These are phyloP conservation scores for Hirtodrosophila alboralis DNA, from an alignment of 2,888 invertebrate species.

Conservation along the genomic window DNA sequence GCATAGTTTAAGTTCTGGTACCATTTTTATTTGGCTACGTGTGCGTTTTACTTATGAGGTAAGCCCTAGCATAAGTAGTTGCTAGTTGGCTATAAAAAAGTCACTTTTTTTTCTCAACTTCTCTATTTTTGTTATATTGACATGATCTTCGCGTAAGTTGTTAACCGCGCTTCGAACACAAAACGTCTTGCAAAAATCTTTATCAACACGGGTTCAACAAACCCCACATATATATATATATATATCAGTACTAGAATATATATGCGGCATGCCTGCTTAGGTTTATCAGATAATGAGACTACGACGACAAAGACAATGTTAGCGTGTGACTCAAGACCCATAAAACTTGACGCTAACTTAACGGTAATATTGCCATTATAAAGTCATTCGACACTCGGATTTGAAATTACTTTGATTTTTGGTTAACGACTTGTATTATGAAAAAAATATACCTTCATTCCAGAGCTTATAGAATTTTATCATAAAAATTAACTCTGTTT, in stretches of 20 bases:
- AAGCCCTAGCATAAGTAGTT: conserved; percentile 26
- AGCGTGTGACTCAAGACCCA: conserved; percentile 60
- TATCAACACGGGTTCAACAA: conserved; percentile 74
- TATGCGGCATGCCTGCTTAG: conserved; percentile 28
- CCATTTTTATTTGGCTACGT: conserved; percentile 76
- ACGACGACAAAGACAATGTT: conserved; percentile 26
- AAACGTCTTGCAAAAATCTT: conserved; percentile 67
- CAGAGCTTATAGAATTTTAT: neutral
- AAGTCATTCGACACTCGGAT: conserved; percentile 33
- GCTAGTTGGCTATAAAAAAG: conserved; percentile 42
- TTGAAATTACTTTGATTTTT: conserved; percentile 15
- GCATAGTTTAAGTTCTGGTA: conserved; percentile 63
- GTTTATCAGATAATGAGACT: conserved; percentile 67
- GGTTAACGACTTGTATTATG: neutral
- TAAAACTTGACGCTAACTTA: conserved; percentile 59
- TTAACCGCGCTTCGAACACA: conserved; percentile 47
- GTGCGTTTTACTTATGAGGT: conserved; percentile 73
- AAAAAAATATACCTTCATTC: neutral
- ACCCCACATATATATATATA: no score
- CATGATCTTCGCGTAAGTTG: conserved; percentile 72
- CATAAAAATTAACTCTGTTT: no score
- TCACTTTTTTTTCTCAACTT: no score
- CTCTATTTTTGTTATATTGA: conserved; percentile 55
- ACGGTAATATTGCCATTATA: conserved; percentile 57
- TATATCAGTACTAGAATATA: no score